Evolutionary conservation across 2,797 vertebrate genomes (phyloP).

Genomic region (Lutjanus campechanus): DNA sequence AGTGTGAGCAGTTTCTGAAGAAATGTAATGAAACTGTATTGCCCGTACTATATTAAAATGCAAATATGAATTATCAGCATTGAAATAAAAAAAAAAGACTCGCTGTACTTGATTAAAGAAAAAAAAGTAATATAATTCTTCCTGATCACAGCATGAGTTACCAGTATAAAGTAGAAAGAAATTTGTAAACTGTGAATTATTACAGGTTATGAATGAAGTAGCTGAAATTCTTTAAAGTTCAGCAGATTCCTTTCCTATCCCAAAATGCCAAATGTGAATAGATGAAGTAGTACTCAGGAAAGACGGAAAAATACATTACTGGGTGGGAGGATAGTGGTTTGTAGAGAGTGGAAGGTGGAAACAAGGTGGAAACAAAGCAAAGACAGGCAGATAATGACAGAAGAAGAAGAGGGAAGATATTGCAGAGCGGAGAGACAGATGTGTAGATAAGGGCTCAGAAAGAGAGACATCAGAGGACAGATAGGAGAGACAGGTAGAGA

Average conservation of each 20-base stretch:
- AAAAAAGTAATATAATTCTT: conserved; percentile 7
- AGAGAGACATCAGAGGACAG: conserved; percentile 60
- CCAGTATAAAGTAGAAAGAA: conserved; percentile 18
- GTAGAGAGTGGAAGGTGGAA: conserved; percentile 33
- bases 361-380: conserved; percentile 54
- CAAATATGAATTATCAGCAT: conserved; percentile 34
- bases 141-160: conserved; percentile 26
- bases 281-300: conserved; percentile 32
- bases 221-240: conserved; percentile 1
- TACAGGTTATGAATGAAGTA: conserved; percentile 23
- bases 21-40: conserved; percentile 37
- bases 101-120: neutral
- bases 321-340: conserved; percentile 31
- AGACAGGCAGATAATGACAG: conserved; percentile 58
- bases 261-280: conserved; percentile 29
- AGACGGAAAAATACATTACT: conserved; percentile 11
- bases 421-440: conserved; percentile 60
- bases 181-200: conserved; percentile 28
- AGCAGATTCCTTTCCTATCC: conserved; percentile 20
- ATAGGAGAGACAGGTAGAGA: conserved; percentile 60
- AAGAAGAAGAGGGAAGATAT: conserved; percentile 56
- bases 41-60: conserved; percentile 44
- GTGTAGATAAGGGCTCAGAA: conserved; percentile 56
- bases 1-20: conserved; percentile 21
- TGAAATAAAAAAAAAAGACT: conserved; percentile 4